Base-by-base conservation (phyloP, 2,888 invertebrate species). In the Xestia rhomboidea region DNA sequence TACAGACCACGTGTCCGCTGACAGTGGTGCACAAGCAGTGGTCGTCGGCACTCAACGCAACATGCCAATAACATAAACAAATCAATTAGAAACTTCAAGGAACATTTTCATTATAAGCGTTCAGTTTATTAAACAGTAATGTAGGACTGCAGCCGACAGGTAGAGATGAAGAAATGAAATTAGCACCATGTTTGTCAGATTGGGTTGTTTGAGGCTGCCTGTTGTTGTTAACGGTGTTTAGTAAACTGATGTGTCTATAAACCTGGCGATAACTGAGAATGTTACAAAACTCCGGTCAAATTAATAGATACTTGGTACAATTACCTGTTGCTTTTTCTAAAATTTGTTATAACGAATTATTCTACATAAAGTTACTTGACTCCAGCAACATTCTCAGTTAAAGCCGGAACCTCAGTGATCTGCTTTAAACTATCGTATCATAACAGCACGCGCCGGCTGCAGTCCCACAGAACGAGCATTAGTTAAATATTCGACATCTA, bases 101-200 rank as follows among this genome's bases (percentile, higher is more conserved):
- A 89, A 89, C 87, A 87, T 87, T 87, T 88, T 84, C 79, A 82
- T 81, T 87, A 85, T 87, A 89, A 87, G 89, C 89, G 81, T 88
- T 88, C 84, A 81, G 81, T 83, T 86, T 80, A 83, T 83, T 79
- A 72, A 74, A 79, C 68, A 71, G 68, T 51, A 73, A 81, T 82
- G 69, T 77, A 73, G 79, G 69, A 89, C 86, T 88, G 79, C 73
- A 76, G 76, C 68, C 67, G 74, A 70, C 76, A 73, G 44, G 41
- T 34, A 38, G 73, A 74, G 82, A 79, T 82, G 83, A 87, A 88
- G 88, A 88, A 87, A 83, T 86, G 83, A 88, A 88, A 88, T 89
- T 89, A 89, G 89, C 89, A 89, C 88, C 89, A 89, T 85, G 82
- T 83, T 86, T 87, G 79, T 83, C 87, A 87, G 88, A 88, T 88